Evolutionary conservation across 2,888 invertebrate genomes (phyloP).

Genomic region (Aelia acuminata): DNA sequence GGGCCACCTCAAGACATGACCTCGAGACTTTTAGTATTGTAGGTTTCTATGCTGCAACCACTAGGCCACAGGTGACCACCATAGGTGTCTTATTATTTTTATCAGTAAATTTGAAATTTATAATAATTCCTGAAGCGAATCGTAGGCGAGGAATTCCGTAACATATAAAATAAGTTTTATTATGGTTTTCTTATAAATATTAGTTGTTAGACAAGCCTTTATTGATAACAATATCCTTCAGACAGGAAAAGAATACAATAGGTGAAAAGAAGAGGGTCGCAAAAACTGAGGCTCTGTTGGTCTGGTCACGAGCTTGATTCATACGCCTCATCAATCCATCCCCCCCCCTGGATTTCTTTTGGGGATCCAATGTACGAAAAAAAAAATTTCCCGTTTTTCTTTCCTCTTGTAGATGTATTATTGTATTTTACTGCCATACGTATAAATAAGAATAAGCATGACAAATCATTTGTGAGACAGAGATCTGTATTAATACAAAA

Average conservation of each 20-base stretch:
- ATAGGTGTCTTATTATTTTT: too few relatives aligned
- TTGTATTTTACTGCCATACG: not conserved
- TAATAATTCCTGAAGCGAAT: too few relatives aligned
- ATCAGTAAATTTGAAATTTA: too few relatives aligned
- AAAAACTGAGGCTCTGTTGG: not conserved
- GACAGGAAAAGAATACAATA: not conserved
- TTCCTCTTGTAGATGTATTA: not conserved
- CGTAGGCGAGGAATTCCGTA: too few relatives aligned
- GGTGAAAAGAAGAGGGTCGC: not conserved
- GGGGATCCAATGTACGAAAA: not conserved
- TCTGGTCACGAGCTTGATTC: not conserved
- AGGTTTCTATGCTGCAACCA: too few relatives aligned
- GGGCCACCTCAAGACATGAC: too few relatives aligned
- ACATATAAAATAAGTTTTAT: not conserved
- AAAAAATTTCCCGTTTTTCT: too few relatives aligned
- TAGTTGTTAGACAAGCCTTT: not conserved
- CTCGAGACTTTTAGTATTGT: too few relatives aligned
- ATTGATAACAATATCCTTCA: not conserved
- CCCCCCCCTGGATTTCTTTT: not conserved
- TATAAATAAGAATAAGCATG: too few relatives aligned
- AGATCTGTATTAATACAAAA: too few relatives aligned
- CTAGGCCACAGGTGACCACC: too few relatives aligned
- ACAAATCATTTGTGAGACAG: too few relatives aligned
- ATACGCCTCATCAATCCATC: not conserved
- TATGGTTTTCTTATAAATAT: not conserved